Conservation (phyloP, 2,113 vertebrate genomes). For the Miniopterus natalensis region DNA sequence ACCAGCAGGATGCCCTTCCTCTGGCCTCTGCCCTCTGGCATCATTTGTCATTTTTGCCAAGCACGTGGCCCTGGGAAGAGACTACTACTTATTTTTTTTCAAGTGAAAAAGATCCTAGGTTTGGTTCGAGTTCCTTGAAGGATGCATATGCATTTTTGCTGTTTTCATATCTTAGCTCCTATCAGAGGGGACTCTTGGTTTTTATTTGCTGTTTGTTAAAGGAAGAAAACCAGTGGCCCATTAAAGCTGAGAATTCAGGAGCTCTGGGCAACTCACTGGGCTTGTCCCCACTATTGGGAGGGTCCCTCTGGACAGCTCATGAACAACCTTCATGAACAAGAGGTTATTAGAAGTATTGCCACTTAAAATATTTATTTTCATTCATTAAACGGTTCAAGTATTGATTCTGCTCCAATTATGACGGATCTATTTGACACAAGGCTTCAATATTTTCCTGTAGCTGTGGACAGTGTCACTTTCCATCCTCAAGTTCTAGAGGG, state of each 20-base stretch:
- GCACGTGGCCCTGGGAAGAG: not conserved
- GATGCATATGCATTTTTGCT: not conserved
- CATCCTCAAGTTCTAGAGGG: not conserved
- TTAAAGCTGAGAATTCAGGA: not conserved
- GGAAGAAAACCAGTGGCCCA: conserved; percentile 7
- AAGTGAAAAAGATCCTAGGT: not conserved
- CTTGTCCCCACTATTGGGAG: not conserved
- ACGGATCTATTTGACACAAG: not conserved
- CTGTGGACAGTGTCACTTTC: not conserved
- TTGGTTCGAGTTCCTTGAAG: conserved; percentile 25
- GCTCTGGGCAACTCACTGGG: not conserved
- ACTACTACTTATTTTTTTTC: not conserved
- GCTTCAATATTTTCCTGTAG: conserved; percentile 45
- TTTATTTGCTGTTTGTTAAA: conserved; percentile 57
- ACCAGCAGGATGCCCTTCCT: not conserved
- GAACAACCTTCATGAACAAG: not conserved
- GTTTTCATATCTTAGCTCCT: not conserved
- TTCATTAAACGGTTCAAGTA: conserved; percentile 63
- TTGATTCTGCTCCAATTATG: conserved; percentile 11
- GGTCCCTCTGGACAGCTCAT: not conserved
- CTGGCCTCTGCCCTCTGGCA: not conserved
- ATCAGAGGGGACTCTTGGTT: not conserved
- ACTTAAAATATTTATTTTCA: conserved; percentile 48
- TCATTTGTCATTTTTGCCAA: not conserved
- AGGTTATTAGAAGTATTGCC: conserved; percentile 37